Conservation (phyloP, 2,797 vertebrate genomes). For the Alca torda region DNA sequence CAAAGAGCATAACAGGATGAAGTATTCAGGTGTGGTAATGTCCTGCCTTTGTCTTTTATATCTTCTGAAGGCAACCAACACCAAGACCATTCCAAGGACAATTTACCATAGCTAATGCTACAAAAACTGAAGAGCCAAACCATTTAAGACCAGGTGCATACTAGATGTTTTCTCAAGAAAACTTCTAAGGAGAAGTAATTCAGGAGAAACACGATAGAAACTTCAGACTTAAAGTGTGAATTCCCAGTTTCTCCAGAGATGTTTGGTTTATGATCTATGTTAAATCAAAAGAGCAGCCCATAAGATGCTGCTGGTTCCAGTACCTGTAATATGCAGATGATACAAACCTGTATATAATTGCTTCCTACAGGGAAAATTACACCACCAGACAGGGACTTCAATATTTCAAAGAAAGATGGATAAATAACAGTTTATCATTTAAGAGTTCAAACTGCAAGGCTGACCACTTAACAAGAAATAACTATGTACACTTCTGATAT, state of each 20-base stretch:
- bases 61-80: background rate
- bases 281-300: background rate
- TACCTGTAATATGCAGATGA: background rate
- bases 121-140: background rate
- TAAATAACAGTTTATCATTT: background rate
- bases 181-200: background rate
- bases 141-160: background rate
- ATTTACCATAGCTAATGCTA: background rate
- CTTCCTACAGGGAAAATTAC: background rate
- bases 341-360: background rate
- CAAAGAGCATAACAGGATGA: background rate
- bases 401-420: background rate
- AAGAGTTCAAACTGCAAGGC: background rate
- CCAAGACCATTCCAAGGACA: background rate
- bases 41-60: background rate
- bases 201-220: background rate
- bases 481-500: background rate
- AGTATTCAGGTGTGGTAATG: background rate
- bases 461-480: background rate
- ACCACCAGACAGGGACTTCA: background rate
- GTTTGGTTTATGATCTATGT: background rate
- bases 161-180: background rate
- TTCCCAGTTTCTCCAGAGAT: background rate
- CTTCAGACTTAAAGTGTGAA: background rate
- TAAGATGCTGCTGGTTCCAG: background rate